phyloP scores from a whole-genome alignment of 2,113 vertebrate genomes.

The Malurus melanocephalus region DNA sequence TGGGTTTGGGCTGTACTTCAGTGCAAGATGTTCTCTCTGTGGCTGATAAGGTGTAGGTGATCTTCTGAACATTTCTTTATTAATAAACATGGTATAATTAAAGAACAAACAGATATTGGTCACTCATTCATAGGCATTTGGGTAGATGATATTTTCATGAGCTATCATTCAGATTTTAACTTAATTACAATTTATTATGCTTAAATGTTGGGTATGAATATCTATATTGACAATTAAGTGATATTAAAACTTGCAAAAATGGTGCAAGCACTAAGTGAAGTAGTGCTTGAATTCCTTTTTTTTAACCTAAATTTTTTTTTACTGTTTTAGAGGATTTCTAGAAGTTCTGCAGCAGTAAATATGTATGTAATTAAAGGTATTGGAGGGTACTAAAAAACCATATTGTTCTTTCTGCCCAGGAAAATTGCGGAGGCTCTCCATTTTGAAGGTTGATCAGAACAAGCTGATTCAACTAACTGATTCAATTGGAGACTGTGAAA shows the following conservation, averaged over 20 bases:
- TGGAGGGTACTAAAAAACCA: not conserved
- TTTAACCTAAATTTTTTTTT: fast-evolving
- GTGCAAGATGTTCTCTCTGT: not conserved
- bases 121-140: not conserved
- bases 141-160: not conserved
- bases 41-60: not conserved
- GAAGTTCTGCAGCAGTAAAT: not conserved
- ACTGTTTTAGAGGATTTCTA: not conserved
- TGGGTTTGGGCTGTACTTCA: not conserved
- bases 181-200: not conserved
- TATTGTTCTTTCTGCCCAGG: conserved; percentile 68
- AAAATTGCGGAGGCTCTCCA: conserved; percentile 87
- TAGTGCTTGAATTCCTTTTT: not conserved
- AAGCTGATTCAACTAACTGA: conserved; percentile 87
- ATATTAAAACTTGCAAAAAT: not conserved
- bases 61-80: not conserved
- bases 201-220: not conserved
- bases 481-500: conserved; percentile 91
- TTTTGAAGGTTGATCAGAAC: conserved; percentile 95
- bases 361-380: not conserved
- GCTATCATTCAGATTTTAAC: not conserved
- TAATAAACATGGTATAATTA: not conserved
- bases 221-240: not conserved
- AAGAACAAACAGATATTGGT: not conserved
- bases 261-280: not conserved